Base-by-base conservation (phyloP, 2,113 vertebrate genomes). In the Odobenus rosmarus region DNA sequence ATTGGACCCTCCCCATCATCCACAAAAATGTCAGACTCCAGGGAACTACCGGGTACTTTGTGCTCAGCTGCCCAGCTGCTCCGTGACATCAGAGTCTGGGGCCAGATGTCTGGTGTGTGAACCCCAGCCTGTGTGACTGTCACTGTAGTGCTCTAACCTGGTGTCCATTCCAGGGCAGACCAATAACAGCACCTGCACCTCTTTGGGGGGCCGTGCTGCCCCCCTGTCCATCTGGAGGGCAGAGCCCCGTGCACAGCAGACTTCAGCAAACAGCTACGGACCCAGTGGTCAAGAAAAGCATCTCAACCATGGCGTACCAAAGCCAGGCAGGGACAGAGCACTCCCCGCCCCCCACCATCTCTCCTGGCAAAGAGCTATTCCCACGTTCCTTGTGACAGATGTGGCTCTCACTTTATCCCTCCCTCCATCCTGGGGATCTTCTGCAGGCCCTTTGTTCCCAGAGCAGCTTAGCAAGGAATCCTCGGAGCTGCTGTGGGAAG, bases 301-400 rank as follows among this genome's bases (percentile, higher is more conserved):
- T 9, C 18, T 18, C 28, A 33, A 19, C 39, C 87, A 6, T 1
- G 11, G 80, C 26, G 11, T 8, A 46, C 6, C 74, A 23, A 16
- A 59, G 33, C 36, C 55, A 24, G 36, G 31, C 67, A 4, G 26
- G 23, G 59, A 33, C 1, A 0, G 67, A 42, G 39, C 7, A 5
- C 13, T 84, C 57, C 51, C 55, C 18, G 49, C 46, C 51, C 55
- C 18, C 61, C 39, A 39, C 28, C 7, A 19, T 23, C 18, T n/a
- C 59, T 76, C 53, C 71, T 67, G 76, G 95, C 90, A 69, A 21
- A 77, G 93, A 24, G 51, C 36, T 26, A 53, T 97, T 98, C 96
- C 95, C 97, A 97, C 85, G 33, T 96, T 96, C 87, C 87, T 42
- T 18, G 14, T 26, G 67, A 96, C 96, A 97, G 95, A 97, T 97